phyloP scores from a whole-genome alignment of 2,113 vertebrate species.

The Garra rufa region DNA sequence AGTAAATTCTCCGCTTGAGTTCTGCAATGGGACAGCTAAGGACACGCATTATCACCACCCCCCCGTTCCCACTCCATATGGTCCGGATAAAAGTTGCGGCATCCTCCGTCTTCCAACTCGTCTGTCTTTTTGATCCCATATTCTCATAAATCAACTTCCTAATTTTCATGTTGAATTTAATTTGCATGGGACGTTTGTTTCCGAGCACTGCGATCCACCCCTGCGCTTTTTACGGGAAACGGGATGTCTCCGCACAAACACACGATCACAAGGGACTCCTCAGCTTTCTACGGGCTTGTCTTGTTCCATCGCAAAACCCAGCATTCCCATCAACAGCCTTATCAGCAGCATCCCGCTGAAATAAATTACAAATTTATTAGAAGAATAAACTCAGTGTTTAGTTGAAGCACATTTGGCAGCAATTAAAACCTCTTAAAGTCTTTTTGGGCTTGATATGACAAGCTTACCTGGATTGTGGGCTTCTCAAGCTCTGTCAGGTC shows the following conservation, averaged over 20 bases:
- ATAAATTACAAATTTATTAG: not conserved
- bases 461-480: not conserved
- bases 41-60: constrained; percentile 36
- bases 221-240: constrained; percentile 73
- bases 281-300: constrained; percentile 24
- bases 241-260: constrained; percentile 58
- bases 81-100: constrained; percentile 72
- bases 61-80: constrained; percentile 61
- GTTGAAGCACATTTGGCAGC: not conserved
- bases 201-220: constrained; percentile 62
- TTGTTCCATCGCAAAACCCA: not conserved
- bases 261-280: constrained; percentile 7
- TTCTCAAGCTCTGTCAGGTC: not conserved
- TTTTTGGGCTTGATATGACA: not conserved
- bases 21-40: constrained; percentile 51
- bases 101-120: constrained; percentile 66
- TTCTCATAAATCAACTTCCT: constrained; percentile 73
- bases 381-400: not conserved
- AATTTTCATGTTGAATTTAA: constrained; percentile 74
- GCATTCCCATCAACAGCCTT: not conserved
- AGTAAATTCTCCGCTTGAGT: constrained; percentile 19
- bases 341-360: not conserved
- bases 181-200: constrained; percentile 55
- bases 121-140: constrained; percentile 72
- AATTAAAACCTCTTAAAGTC: not conserved